Evolutionary conservation across 2,888 invertebrate species (phyloP).

Genomic region (Rambutsinella grinnellia): DNA sequence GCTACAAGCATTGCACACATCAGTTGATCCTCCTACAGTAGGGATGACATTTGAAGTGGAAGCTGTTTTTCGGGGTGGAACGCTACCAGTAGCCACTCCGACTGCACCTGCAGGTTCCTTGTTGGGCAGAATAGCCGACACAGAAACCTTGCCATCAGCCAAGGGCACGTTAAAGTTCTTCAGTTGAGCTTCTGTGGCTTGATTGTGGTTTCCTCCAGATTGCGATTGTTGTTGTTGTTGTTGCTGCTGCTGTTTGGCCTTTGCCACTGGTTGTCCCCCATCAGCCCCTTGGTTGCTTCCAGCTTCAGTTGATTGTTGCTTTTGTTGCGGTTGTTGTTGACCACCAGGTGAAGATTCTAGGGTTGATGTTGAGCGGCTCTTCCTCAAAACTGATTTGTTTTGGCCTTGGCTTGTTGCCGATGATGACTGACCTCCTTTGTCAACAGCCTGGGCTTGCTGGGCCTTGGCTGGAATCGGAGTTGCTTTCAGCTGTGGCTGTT

Average conservation of each 20-base stretch:
- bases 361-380: constrained; percentile 65
- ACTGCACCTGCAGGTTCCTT: constrained; percentile 1
- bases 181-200: constrained; percentile 34
- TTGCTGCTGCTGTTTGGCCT: constrained; percentile 46
- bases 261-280: constrained; percentile 25
- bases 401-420: constrained; percentile 49
- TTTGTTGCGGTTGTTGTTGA: constrained; percentile 41
- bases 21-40: constrained; percentile 25
- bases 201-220: constrained; percentile 37
- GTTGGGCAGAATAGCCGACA: constrained; percentile 29
- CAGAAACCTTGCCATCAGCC: constrained; percentile 51
- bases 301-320: constrained; percentile 24
- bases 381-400: constrained; percentile 65
- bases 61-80: constrained; percentile 48
- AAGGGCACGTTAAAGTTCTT: constrained; percentile 52
- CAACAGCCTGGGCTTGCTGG: constrained; percentile 30
- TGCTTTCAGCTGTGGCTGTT: constrained; percentile 49
- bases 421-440: constrained; percentile 23
- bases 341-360: constrained; percentile 58
- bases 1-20: constrained; percentile 34
- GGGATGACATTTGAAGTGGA: constrained; percentile 30
- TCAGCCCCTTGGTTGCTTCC: constrained; percentile 11
- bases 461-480: constrained; percentile 26
- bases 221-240: constrained; percentile 38
- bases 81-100: not conserved